These are phyloP conservation scores for Sapajus apella DNA, from an alignment of 2,113 vertebrate genomes.

Conservation along the genomic window DNA sequence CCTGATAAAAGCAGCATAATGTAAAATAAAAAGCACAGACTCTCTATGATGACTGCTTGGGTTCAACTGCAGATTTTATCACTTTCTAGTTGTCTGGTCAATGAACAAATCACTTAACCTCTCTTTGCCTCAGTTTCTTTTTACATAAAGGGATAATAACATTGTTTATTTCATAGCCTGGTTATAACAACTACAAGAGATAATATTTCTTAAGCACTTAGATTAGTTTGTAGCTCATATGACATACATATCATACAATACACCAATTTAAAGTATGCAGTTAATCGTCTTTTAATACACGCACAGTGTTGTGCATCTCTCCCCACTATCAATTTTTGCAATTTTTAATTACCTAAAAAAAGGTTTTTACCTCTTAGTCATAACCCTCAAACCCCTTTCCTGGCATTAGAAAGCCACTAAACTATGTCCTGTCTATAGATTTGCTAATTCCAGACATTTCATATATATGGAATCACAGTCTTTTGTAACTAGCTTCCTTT, in stretches of 20 bases:
- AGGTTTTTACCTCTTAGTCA: neutral
- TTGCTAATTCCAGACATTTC: neutral
- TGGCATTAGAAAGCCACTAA: neutral
- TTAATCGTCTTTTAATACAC: neutral
- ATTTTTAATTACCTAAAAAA: neutral
- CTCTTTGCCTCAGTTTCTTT: neutral
- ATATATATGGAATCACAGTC: neutral
- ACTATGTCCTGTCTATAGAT: neutral
- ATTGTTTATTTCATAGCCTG: neutral
- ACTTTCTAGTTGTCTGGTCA: neutral
- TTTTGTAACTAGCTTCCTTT: neutral
- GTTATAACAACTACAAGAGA: neutral
- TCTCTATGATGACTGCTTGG: neutral
- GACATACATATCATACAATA: neutral
- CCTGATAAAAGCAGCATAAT: neutral
- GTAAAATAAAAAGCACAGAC: neutral
- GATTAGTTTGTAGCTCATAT: neutral
- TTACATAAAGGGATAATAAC: neutral
- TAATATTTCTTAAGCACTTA: neutral
- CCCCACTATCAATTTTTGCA: neutral
- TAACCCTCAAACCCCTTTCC: rapidly evolving
- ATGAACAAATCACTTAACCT: neutral
- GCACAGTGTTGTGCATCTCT: neutral
- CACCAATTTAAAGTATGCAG: neutral
- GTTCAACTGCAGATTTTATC: neutral